These are phyloP conservation scores for Hippoglossus hippoglossus DNA, from an alignment of 2,797 vertebrate species.

Conservation along the genomic window DNA sequence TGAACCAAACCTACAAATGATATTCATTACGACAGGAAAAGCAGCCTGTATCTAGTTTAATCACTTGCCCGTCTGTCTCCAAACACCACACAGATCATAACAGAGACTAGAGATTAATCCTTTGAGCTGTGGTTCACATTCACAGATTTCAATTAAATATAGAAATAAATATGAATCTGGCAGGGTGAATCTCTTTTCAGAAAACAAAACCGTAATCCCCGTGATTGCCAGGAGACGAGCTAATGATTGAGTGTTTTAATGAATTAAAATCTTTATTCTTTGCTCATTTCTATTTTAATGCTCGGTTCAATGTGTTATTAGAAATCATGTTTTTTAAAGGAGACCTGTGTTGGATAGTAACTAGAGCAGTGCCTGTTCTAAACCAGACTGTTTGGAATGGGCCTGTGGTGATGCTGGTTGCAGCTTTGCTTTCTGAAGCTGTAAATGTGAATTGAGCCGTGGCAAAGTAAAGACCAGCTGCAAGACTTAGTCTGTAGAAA, in stretches of 20 bases:
- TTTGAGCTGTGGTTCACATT: slow-evolving; percentile 17
- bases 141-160: slow-evolving; percentile 8
- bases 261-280: slow-evolving; percentile 8
- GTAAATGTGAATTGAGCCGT: no score
- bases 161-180: slow-evolving; percentile 7
- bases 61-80: slow-evolving; percentile 2
- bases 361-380: no score
- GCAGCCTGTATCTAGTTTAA: slow-evolving; percentile 9
- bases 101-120: neutral
- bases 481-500: no score
- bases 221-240: neutral
- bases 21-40: slow-evolving; percentile 10
- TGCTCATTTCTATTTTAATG: slow-evolving; percentile 2
- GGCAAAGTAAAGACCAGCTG: no score
- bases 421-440: no score
- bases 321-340: slow-evolving; percentile 6
- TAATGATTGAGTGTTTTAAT: slow-evolving; percentile 1
- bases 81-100: slow-evolving; percentile 16
- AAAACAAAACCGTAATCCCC: slow-evolving; percentile 10
- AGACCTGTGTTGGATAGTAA: neutral
- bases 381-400: no score
- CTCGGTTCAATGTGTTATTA: neutral
- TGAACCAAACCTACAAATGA: neutral
- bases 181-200: slow-evolving; percentile 6
- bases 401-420: no score